These are phyloP conservation scores for Dione juno DNA, from an alignment of 2,888 invertebrate species.

Conservation along the genomic window DNA sequence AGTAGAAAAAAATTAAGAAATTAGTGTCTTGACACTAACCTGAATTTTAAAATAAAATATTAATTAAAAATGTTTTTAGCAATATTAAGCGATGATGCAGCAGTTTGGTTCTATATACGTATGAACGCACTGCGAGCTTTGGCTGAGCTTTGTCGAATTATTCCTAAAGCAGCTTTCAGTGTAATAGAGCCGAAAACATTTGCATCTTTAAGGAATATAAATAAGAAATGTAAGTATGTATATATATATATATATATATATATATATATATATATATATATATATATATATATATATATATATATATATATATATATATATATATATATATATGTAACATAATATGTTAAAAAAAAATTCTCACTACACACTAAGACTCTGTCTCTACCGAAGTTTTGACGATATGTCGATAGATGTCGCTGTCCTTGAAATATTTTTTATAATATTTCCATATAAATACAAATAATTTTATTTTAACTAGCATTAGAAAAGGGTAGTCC, in stretches of 20 bases:
- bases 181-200: conserved; percentile 72
- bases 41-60: no score
- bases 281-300: no score
- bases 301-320: no score
- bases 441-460: background rate
- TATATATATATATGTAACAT: no score
- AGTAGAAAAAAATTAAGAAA: no score
- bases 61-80: conserved; percentile 52
- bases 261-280: no score
- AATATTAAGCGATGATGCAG: conserved; percentile 67
- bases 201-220: conserved; percentile 65
- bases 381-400: no score
- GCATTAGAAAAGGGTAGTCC: no score
- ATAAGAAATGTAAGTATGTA: conserved; percentile 66
- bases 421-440: background rate
- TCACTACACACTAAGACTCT: background rate
- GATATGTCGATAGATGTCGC: background rate
- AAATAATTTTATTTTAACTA: no score
- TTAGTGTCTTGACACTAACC: no score
- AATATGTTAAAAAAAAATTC: no score
- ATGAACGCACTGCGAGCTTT: conserved; percentile 70
- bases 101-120: conserved; percentile 72
- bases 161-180: conserved; percentile 71
- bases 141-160: conserved; percentile 69
- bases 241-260: no score